Evolutionary conservation across 2,888 invertebrate species (phyloP), one percentile per base, ranked within the genome.

Genomic region (Bombylius discolor): DNA sequence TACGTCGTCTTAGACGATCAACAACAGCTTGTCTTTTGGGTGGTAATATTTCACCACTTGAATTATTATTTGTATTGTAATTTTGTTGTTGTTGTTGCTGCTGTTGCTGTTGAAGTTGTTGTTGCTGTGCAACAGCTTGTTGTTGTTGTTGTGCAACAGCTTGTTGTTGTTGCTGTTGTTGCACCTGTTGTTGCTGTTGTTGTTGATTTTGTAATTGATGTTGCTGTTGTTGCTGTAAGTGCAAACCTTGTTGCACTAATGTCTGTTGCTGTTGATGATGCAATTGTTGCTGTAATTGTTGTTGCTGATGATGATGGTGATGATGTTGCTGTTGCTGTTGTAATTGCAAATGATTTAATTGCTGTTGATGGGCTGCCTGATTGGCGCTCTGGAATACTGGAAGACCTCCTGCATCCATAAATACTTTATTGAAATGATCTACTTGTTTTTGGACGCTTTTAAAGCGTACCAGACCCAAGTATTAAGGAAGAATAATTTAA

Each of bases 11-110:
- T 55, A 90, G 77, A 62, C 91, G 81, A 72, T 93, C 93, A 66
- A 94, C 87, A 69, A 89, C 88, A 68, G 89, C 89, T 74, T 89
- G 89, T 63, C 84, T 78, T 73, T 89, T 89, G 47, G 89, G 84
- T 67, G 88, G 84, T 69, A 87, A 77, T 62, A 80, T 78, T 76
- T 88, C 87, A 56, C 50, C 46, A 36, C n/a, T 42, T 23, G 5
- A 14, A 42, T 7, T 49, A 33, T 5, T 23, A 33, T 42, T 51
- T 34, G 13, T 46, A 33, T 23, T n/a, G 7, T 45, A 9, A 14
- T 55, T 42, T 14, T 63, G 69, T 39, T 66, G 66, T 39, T 70
- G 66, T 56, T 65, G 62, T 11, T 68, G 68, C 49, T 66, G 64
- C 51, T 54, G 66, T 39, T 60, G 59, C 49, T 64, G 64, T 23